A percentile compares a stretch with the other conserved stretches of the same genome.
Evolutionary conservation across 1,140 invertebrate species (phyloP).

Genomic region (Cotesia vestalis): DNA sequence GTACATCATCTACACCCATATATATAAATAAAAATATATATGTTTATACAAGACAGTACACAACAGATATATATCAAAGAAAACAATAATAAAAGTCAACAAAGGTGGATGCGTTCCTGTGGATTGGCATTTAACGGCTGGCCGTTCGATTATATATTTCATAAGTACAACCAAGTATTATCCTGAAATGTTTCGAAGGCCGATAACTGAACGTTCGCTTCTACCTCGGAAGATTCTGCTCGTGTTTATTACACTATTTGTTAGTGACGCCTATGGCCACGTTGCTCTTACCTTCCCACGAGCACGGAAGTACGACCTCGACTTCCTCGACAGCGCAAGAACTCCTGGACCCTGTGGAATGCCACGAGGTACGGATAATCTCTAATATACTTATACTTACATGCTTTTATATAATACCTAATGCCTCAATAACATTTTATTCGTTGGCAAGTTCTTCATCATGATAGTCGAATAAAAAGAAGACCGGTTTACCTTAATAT

Average conservation of each 20-base stretch:
- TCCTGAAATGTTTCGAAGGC: conserved; percentile 35
- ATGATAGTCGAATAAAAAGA: too few relatives aligned
- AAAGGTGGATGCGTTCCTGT: too few relatives aligned
- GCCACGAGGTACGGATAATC: conserved; percentile 83
- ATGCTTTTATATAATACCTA: too few relatives aligned
- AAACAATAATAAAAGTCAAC: too few relatives aligned
- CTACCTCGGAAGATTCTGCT: conserved; percentile 41
- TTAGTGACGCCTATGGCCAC: conserved; percentile 67
- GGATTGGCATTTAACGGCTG: conserved; percentile 7
- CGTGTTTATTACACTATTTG: conserved; percentile 44
- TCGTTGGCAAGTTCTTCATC: too few relatives aligned
- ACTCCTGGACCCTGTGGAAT: conserved; percentile 94
- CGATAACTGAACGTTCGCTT: neutral
- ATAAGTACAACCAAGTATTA: conserved; percentile 32
- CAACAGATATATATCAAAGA: too few relatives aligned
- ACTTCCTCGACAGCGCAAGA: conserved; percentile 91
- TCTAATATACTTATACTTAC: too few relatives aligned
- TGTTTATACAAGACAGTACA: too few relatives aligned
- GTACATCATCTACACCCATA: too few relatives aligned
- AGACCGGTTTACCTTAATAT: too few relatives aligned
- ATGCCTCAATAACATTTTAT: too few relatives aligned
- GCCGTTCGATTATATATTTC: neutral
- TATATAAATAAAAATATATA: too few relatives aligned
- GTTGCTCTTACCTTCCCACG: conserved; percentile 88
- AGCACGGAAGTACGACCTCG: conserved; percentile 86